phyloP scores from a whole-genome alignment of 2,888 invertebrate genomes.

The Epirrhoe tristata region DNA sequence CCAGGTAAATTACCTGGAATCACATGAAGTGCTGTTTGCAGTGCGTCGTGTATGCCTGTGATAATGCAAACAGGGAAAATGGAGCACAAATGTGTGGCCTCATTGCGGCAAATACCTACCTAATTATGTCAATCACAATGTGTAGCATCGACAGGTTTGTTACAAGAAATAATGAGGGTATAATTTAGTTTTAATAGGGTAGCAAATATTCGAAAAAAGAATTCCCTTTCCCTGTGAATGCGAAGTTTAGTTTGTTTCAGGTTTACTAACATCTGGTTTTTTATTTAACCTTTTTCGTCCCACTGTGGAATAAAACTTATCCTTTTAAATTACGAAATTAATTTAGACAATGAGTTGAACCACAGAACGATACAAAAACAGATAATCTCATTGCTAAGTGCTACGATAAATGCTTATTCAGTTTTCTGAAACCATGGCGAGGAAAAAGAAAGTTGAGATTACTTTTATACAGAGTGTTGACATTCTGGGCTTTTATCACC shows the following conservation, averaged over 20 bases:
- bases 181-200: background rate
- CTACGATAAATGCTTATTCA: constrained; percentile 21
- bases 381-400: constrained; percentile 17
- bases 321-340: background rate
- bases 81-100: constrained; percentile 4
- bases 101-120: background rate
- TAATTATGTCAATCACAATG: constrained; percentile 1
- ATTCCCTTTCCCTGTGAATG: background rate
- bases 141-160: background rate
- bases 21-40: constrained; percentile 5
- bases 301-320: no score
- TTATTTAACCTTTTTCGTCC: no score
- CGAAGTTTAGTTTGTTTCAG: background rate
- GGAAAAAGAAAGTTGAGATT: constrained; percentile 68
- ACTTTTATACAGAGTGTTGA: constrained; percentile 80
- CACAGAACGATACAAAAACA: background rate
- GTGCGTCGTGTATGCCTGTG: background rate
- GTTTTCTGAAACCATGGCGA: constrained; percentile 44
- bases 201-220: background rate
- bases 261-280: background rate
- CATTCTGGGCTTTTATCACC: constrained; percentile 82
- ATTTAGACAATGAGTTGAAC: background rate
- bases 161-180: background rate
- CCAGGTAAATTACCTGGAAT: background rate
- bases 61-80: constrained; percentile 8